Base-by-base conservation (phyloP, 2,888 invertebrate genomes). In the Calameuta filiformis region DNA sequence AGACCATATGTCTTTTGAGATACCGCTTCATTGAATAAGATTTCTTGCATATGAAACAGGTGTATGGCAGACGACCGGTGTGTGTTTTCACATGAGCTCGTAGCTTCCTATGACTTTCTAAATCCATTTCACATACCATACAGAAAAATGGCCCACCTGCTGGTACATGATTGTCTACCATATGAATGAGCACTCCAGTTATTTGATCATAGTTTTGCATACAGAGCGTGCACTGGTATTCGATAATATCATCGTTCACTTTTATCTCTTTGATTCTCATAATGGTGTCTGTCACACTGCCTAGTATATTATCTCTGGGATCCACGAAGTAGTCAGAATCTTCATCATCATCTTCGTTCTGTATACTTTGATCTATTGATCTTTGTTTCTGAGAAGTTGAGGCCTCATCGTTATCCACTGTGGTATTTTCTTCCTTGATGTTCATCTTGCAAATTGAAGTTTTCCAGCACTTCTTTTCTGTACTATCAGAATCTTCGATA, bases 11-110 rank as follows among this genome's bases (percentile, higher is more conserved):
- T 4, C 91, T 80, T 69, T 91, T 91, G 3, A 91, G 78, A 75
- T 91, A 91, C 11, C 90, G 84, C 68, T 89, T 91, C 85, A 85
- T 88, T 3, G 89, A 80, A 33, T 91, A 91, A 0, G 89, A 85
- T 76, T 91, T 91, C 30, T 85, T 84, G 73, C 91, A 91, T 1
- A 92, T 85, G 73, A 91, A 91, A 79, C 91, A 92, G 0, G 92
- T 91, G 86, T 94, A 94, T 1, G 94, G 94, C 80, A 92, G 93
- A 11, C 92, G 90, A 0, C 93, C 93, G 83, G 92, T 93, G 84
- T 94, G 94, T 87, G 92, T 93, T 84, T 94, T 94, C 81, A 93
- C 93, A 79, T 94, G 94, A 0, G 92, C 90, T 81, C 93, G 92
- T 11, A 94, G 84, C 0, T 94, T 93, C 77, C 93, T 92, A 89